These are phyloP conservation scores for Meloidogyne exigua DNA, from an alignment of 1,140 invertebrate species.

Conservation along the genomic window DNA sequence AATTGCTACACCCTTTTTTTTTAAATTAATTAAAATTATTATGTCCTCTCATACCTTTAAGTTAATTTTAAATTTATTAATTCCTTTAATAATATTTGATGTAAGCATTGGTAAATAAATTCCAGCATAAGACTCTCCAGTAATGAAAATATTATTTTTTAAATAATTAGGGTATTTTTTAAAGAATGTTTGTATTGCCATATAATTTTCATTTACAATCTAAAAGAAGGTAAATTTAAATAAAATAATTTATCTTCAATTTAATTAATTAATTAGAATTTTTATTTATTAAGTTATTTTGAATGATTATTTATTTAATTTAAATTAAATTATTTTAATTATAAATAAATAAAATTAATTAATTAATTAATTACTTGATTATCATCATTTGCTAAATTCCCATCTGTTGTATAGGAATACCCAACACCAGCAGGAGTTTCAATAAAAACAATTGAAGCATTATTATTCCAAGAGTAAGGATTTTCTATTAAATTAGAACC, in stretches of 20 bases:
- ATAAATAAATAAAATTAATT: too few relatives aligned
- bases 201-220: constrained; percentile 64
- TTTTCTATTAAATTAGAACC: constrained; percentile 63
- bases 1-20: constrained; percentile 29
- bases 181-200: constrained; percentile 67
- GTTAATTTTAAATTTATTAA: constrained; percentile 11
- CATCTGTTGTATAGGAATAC: constrained; percentile 25
- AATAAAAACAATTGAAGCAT: constrained; percentile 54
- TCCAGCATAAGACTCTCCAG: constrained; percentile 66
- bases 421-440: constrained; percentile 50
- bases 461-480: constrained; percentile 59
- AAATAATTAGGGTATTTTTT: constrained; percentile 67
- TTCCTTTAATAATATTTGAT: constrained; percentile 57
- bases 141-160: constrained; percentile 65
- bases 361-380: constrained; percentile 21
- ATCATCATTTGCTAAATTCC: constrained; percentile 29
- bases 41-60: constrained; percentile 11
- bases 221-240: too few relatives aligned
- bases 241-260: too few relatives aligned
- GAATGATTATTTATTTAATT: too few relatives aligned
- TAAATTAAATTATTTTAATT: too few relatives aligned
- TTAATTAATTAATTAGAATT: too few relatives aligned
- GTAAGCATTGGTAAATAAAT: constrained; percentile 67
- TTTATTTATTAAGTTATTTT: too few relatives aligned
- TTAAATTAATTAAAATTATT: constrained; percentile 17